Evolutionary conservation across 1,140 invertebrate genomes (phyloP).

Genomic region (Drosophila kikkawai): DNA sequence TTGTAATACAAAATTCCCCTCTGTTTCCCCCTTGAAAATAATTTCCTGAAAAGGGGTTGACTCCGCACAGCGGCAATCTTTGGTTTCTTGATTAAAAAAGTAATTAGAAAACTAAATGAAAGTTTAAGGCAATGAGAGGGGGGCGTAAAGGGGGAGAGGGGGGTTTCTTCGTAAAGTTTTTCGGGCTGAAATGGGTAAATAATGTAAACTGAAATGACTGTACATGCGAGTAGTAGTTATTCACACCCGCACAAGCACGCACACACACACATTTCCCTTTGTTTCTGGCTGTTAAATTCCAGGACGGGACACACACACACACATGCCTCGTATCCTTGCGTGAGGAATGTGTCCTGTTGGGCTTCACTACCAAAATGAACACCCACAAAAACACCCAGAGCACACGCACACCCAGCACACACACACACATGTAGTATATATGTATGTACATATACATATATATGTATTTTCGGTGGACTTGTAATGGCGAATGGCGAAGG

Average conservation of each 20-base stretch:
- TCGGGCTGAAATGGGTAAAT: slow-evolving; percentile 72
- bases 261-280: slow-evolving; percentile 46
- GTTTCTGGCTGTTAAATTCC: slow-evolving; percentile 47
- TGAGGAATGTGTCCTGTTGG: slow-evolving; percentile 80
- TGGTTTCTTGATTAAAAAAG: slow-evolving; percentile 82
- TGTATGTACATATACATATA: neutral
- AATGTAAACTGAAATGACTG: slow-evolving; percentile 80
- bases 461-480: slow-evolving; percentile 1
- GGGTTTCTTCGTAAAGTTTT: slow-evolving; percentile 26
- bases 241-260: slow-evolving; percentile 30
- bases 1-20: slow-evolving; percentile 25
- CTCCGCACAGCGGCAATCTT: slow-evolving; percentile 55
- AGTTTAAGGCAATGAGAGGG: slow-evolving; percentile 65
- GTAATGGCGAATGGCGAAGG: slow-evolving; percentile 13
- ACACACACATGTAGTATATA: neutral
- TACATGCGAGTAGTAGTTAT: slow-evolving; percentile 63
- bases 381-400: slow-evolving; percentile 43
- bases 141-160: neutral
- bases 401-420: slow-evolving; percentile 9
- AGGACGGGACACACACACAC: slow-evolving; percentile 4
- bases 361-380: slow-evolving; percentile 79
- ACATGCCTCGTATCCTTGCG: slow-evolving; percentile 30
- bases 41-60: slow-evolving; percentile 39
- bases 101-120: slow-evolving; percentile 84
- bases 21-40: neutral